Evolutionary conservation across 1,140 invertebrate species (phyloP), one percentile per base, ranked within the genome.

Genomic region (Calephelis nemesis): DNA sequence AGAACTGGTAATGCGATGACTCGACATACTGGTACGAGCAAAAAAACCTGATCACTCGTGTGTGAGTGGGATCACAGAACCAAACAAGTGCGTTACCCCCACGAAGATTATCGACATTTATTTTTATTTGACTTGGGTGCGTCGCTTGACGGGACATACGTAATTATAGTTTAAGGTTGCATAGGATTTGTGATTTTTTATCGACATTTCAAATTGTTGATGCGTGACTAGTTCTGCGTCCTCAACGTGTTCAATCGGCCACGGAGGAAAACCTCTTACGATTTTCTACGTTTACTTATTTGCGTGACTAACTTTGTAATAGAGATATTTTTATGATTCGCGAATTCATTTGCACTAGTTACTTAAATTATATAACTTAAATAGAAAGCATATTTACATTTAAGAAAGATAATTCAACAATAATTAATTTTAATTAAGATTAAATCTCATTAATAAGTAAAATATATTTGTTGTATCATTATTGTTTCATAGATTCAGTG

Each of bases 61-160:
- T 77, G 84, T 74, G 83, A 85, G 80, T 74, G 84, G 80, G 87
- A 84, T 70, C 52, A 70, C 69, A 77, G 77, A 82, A 75, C 77
- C 83, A 79, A 90, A 90, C 84, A 89, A 90, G 88, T 90, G 84
- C 87, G 87, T 90, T 90, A 89, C 88, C 88, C 88, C 88, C 88
- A 75, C 87, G 84, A 86, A 88, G 86, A 87, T 81, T 84, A 83
- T 85, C 75, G 50, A 74, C 71, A 81, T 77, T 85, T 83, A 83
- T 79, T 85, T 84, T 80, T 84, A 84, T 85, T 86, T 85, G 78
- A 79, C 74, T 78, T 69, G 65, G 69, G 54, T 77, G 72, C 70
- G 74, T 81, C 79, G 77, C 71, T 72, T 50, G 65, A 63, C 54
- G 64, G 65, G 65, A 58, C 65, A 39, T 60, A 40, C 39, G 54